Evolutionary conservation across 2,113 vertebrate genomes (phyloP), one percentile per base, ranked within the genome.

Genomic region (Crypturellus undulatus): DNA sequence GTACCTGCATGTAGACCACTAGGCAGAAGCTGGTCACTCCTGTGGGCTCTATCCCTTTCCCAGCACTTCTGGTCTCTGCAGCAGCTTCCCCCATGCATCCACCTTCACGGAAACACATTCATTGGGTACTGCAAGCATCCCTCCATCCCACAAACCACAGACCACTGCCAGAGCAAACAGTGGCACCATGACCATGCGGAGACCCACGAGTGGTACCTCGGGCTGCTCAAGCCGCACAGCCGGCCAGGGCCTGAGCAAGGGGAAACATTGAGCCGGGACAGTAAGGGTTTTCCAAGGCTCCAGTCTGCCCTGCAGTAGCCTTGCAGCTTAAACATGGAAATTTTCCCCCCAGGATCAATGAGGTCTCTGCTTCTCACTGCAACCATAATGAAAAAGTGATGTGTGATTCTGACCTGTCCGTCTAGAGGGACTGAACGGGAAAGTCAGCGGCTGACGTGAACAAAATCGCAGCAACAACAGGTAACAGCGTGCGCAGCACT

Each of bases 401-500:
- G 43, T 26, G 19, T 24, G 20, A 45, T 28, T 75, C 59, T 60
- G 26, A 42, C 42, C 15, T 60, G 54, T 76, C 42, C 25, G 26
- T 60, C 12, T n/a, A n/a, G 22, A 43, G n/a, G 40, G 22, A 40
- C 20, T 15, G 28, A 12, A 24, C 40, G 12, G 22, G 26, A 42
- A 19, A 32, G 40, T 12, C 32, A n/a, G 40, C 24, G 42, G 40
- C 54, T 22, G 6, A 19, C 5, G 21, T 25, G 7, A 75, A 28
- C 30, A 59, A 40, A 75, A 43, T 78, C 59, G 18, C 42, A 62
- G 28, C 45, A 45, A 32, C 20, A 45, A 12, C 28, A 45, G 34
- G 20, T 49, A 68, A 9, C 19, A 73, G 18, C 17, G 51, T 2
- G 0, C 45, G 34, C 20, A 52, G 7, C 18, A 42, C 26, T 0